Percentiles rank a stretch among this genome's conserved stretches.
These are phyloP conservation scores for Anoplophora glabripennis DNA, from an alignment of 1,140 invertebrate genomes.

Conservation along the genomic window DNA sequence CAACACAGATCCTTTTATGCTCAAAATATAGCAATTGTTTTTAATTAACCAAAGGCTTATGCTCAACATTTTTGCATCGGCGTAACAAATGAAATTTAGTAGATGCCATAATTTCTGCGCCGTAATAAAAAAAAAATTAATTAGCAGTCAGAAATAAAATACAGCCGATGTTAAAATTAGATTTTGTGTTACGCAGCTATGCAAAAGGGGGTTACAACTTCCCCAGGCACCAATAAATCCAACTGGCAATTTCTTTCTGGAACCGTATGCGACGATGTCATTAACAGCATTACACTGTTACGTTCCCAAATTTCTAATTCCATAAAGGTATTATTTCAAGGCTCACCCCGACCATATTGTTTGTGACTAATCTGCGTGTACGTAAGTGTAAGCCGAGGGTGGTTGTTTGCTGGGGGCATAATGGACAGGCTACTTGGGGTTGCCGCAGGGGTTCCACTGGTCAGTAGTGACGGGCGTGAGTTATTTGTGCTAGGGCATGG, in stretches of 20 bases:
- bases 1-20: no score
- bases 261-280: not conserved
- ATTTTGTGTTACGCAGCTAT: not conserved
- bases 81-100: no score
- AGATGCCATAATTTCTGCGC: no score
- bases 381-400: conserved; percentile 21
- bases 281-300: conserved; percentile 12
- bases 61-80: no score
- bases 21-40: no score
- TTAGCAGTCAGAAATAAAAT: no score
- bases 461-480: no score
- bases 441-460: no score
- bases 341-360: conserved; percentile 29
- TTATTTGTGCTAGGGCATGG: no score
- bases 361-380: conserved; percentile 27
- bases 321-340: conserved; percentile 25
- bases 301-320: conserved; percentile 23
- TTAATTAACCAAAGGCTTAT: no score
- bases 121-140: no score
- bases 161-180: not conserved
- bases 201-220: not conserved
- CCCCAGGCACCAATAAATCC: conserved; percentile 13
- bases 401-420: conserved; percentile 7
- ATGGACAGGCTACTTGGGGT: conserved; percentile 1
- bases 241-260: not conserved